Conservation (phyloP, 2,113 vertebrate genomes). For the Lagopus muta region DNA sequence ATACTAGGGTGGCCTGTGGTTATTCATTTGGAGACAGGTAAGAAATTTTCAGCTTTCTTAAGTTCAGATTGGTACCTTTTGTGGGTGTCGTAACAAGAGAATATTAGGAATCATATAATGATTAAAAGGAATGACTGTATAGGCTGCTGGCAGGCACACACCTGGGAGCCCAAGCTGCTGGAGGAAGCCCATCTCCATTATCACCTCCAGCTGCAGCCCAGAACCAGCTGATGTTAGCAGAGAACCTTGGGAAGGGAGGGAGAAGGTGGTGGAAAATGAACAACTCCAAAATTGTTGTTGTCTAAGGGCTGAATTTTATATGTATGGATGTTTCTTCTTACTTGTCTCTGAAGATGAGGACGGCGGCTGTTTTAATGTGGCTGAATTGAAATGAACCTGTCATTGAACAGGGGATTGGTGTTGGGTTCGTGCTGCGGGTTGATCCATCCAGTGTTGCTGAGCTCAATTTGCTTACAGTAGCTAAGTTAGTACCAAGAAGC, state of each 20-base stretch:
- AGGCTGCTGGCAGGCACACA: rapidly evolving
- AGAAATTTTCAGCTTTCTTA: not conserved
- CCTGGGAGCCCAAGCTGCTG: not conserved
- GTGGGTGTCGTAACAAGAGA: not conserved
- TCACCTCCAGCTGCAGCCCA: not conserved
- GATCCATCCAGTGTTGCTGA: rapidly evolving
- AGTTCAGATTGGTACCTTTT: not conserved
- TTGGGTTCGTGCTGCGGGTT: rapidly evolving
- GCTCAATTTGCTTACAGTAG: too few species aligned
- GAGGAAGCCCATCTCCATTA: rapidly evolving
- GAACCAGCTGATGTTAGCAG: not conserved
- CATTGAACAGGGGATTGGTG: rapidly evolving
- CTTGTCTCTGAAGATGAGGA: rapidly evolving
- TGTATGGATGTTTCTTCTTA: rapidly evolving
- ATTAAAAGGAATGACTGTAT: not conserved
- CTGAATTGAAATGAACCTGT: not conserved
- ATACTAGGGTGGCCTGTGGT: rapidly evolving
- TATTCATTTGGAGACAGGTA: not conserved
- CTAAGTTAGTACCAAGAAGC: rapidly evolving
- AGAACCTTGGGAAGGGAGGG: not conserved
- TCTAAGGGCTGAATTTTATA: rapidly evolving
- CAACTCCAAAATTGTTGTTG: rapidly evolving
- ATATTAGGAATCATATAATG: not conserved
- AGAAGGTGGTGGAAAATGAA: rapidly evolving
- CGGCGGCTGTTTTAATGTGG: rapidly evolving